Conservation (phyloP, 2,113 vertebrate species). For the Alligator sinensis region DNA sequence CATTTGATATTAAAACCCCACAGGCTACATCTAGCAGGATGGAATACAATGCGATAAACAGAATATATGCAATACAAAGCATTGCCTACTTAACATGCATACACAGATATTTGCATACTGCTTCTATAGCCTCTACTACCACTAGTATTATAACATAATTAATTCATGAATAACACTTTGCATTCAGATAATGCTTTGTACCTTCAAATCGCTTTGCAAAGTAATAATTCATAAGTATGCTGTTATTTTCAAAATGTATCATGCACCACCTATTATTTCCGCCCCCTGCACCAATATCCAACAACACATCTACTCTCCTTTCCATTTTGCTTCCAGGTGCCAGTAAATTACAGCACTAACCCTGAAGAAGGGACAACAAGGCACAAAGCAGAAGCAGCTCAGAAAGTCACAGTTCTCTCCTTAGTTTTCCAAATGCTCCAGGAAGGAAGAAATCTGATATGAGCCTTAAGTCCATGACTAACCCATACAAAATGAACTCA, state of each 20-base stretch:
- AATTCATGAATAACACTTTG: background rate
- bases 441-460: background rate
- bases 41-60: conserved; percentile 35
- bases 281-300: background rate
- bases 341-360: background rate
- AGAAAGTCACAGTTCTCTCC: background rate
- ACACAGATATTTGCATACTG: conserved; percentile 34
- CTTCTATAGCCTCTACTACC: background rate
- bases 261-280: background rate
- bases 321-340: background rate
- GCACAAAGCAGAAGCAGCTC: background rate
- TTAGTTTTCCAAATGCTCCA: background rate
- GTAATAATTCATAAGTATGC: background rate
- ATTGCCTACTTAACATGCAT: conserved; percentile 37
- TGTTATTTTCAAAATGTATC: background rate
- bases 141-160: background rate
- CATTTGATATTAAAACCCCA: conserved; percentile 71
- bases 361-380: background rate
- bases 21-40: background rate
- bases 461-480: background rate
- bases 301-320: background rate
- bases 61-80: conserved; percentile 14
- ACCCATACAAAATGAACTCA: fast-evolving
- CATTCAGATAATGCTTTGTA: background rate
- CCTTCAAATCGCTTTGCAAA: background rate